These are phyloP conservation scores for Sesamia inferens DNA, from an alignment of 2,888 invertebrate genomes.

Conservation along the genomic window DNA sequence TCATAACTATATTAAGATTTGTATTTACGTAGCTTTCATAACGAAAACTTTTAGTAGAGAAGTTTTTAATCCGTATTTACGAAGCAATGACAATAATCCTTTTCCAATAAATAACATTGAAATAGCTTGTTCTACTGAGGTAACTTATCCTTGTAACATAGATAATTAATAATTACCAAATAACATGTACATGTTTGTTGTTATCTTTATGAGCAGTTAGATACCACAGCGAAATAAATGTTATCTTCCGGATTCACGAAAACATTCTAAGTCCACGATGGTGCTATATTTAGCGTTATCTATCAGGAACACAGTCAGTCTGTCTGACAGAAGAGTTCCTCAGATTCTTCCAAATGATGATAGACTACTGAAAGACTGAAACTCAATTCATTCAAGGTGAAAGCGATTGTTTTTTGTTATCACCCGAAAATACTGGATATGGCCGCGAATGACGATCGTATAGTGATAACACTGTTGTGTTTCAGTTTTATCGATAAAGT, in stretches of 20 bases:
- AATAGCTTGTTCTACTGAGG: neutral
- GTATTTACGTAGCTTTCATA: conserved; percentile 10
- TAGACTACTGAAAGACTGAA: conserved; percentile 20
- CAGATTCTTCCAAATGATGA: conserved; percentile 6
- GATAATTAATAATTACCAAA: conserved; percentile 17
- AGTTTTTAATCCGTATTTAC: neutral
- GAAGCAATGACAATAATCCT: conserved; percentile 10
- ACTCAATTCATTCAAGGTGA: conserved; percentile 79
- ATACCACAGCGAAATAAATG: conserved; percentile 13
- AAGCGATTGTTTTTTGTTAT: conserved; percentile 73
- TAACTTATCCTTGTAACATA: conserved; percentile 9
- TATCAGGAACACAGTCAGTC: neutral
- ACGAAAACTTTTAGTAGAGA: conserved; percentile 1
- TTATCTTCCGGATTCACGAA: conserved; percentile 39
- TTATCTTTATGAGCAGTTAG: conserved; percentile 31
- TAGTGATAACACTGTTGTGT: conserved; percentile 84
- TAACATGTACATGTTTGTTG: conserved; percentile 9
- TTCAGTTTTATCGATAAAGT: conserved; percentile 81
- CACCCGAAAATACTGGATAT: conserved; percentile 78
- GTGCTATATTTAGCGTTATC: conserved; percentile 27
- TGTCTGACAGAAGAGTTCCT: neutral
- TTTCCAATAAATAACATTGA: conserved; percentile 17
- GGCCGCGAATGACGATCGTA: conserved; percentile 78
- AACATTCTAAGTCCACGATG: conserved; percentile 22
- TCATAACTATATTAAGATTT: conserved; percentile 18